Conservation (phyloP, 1,140 invertebrate species). For the Scaptomyza hsui region DNA sequence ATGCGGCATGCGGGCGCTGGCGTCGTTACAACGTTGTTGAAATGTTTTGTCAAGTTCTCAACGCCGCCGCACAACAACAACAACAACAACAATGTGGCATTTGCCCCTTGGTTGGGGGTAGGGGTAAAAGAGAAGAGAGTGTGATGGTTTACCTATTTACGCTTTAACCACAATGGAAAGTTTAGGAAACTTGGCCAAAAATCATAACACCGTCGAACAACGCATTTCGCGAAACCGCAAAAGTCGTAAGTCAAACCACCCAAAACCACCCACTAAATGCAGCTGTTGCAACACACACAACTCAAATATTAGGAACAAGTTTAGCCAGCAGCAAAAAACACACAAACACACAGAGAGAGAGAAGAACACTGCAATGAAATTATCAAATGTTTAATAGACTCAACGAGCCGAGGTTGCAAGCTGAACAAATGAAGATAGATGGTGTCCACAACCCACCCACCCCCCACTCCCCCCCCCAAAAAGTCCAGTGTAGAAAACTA, state of each 20-base stretch:
- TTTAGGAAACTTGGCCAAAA: conserved; percentile 61
- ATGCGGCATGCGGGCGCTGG: conserved; percentile 70
- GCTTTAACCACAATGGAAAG: conserved; percentile 65
- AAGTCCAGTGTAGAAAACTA: conserved; percentile 30
- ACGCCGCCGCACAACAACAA: conserved; percentile 26
- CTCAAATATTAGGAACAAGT: conserved; percentile 70
- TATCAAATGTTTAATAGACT: conserved; percentile 80
- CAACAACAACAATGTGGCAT: conserved; percentile 74
- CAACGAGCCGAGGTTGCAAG: conserved; percentile 30
- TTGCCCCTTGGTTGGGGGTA: conserved; percentile 54
- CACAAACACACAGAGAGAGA: neutral
- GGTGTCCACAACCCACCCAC: conserved; percentile 1
- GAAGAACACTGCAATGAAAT: conserved; percentile 59
- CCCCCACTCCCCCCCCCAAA: neutral
- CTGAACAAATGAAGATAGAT: conserved; percentile 62
- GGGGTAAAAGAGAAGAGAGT: conserved; percentile 2
- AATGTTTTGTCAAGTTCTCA: conserved; percentile 82
- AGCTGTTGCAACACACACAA: conserved; percentile 55
- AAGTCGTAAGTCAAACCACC: conserved; percentile 74
- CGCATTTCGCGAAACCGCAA: conserved; percentile 66
- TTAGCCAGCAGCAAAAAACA: conserved; percentile 47
- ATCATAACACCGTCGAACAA: conserved; percentile 66
- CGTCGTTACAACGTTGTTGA: conserved; percentile 74
- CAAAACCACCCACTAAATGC: conserved; percentile 31
- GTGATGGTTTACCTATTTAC: conserved; percentile 50